Base-by-base conservation (phyloP, 1,140 invertebrate genomes). In the Tetramorium simillimum region DNA sequence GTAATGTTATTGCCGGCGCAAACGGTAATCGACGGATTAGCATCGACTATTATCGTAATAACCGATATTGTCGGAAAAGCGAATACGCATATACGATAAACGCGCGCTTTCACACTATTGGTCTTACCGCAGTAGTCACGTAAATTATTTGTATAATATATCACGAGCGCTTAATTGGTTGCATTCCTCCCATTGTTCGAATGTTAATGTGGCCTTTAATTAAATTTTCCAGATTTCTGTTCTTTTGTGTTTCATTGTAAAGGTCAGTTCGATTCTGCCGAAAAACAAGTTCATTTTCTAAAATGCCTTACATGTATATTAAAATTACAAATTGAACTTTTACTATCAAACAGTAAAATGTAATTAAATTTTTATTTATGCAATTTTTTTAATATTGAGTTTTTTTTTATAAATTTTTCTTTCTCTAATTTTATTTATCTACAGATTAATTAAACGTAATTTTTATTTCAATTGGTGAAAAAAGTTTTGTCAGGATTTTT, bases 1-100 rank as follows among this genome's bases (percentile, higher is more conserved):
- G 76, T 91, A 91, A 91, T 90, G 86, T 91, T 90, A 88, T 91
- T 91, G 86, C 86, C 89, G 69, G 37, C 70, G 77, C 81, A 78
- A 90, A 90, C 89, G 89, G 78, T 90, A 90, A 91, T 91, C 90
- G 90, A 91, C 78, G 90, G 89, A 91, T 91, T 90, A 90, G 67
- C 90, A 80, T 80, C 69, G 86, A 67, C 89, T 87, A 90, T 91
- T 90, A 90, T 75, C 82, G 86, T 86, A 77, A 88, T 88, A 85
- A 73, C 69, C 80, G 80, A 88, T 90, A 85, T 85, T 76, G 62
- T 46, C 28, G 49, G 75, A 75, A 82, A 86, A 89, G 80, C 80
- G 80, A 73, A 60, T 58, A 9, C 58, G 53, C 46, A 43, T 56
- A 51, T 24, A 18, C 56, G 40, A 40, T 53, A 81, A 81, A 80